Conservation (phyloP, 92 coral and sea anemone genomes). For the Hydrozoanthus gracilis region DNA sequence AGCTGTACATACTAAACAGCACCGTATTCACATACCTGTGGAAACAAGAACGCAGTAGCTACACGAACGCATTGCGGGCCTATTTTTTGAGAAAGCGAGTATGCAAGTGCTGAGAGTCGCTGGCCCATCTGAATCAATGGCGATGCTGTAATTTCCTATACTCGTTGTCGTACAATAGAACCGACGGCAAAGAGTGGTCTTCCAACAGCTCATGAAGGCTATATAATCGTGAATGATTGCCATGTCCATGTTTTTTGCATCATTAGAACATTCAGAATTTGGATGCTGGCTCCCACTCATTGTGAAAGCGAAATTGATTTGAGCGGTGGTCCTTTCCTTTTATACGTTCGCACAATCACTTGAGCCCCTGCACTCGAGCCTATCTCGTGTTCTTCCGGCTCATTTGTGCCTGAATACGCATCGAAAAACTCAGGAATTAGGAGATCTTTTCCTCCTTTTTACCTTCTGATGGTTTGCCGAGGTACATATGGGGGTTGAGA, state of each 20-base stretch:
- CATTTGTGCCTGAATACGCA: background rate
- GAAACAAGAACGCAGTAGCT: too few relatives aligned
- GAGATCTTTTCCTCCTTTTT: slow-evolving; percentile 30
- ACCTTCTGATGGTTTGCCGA: slow-evolving; percentile 9
- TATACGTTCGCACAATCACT: slow-evolving; percentile 25
- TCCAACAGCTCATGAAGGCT: slow-evolving; percentile 17
- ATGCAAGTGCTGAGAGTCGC: slow-evolving; percentile 36
- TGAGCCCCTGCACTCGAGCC: slow-evolving; percentile 6
- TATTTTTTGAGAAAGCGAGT: slow-evolving; percentile 19
- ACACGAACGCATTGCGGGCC: too few relatives aligned
- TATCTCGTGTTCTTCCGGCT: slow-evolving; percentile 40
- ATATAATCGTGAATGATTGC: background rate
- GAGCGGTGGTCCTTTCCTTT: slow-evolving; percentile 20
- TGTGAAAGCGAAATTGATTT: slow-evolving; percentile 7
- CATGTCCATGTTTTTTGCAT: background rate
- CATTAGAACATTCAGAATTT: background rate
- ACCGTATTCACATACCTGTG: too few relatives aligned
- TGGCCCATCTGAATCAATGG: slow-evolving; percentile 33
- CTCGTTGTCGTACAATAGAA: slow-evolving; percentile 29
- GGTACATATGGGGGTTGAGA: slow-evolving; percentile 35
- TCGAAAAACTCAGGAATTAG: slow-evolving; percentile 32
- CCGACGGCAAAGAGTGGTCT: slow-evolving; percentile 18
- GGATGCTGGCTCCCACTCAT: background rate
- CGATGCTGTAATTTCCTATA: slow-evolving; percentile 29
- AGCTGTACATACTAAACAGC: too few relatives aligned